Evolutionary conservation across 2,113 vertebrate genomes (phyloP).

Genomic region (Hirundichthys speculiger): DNA sequence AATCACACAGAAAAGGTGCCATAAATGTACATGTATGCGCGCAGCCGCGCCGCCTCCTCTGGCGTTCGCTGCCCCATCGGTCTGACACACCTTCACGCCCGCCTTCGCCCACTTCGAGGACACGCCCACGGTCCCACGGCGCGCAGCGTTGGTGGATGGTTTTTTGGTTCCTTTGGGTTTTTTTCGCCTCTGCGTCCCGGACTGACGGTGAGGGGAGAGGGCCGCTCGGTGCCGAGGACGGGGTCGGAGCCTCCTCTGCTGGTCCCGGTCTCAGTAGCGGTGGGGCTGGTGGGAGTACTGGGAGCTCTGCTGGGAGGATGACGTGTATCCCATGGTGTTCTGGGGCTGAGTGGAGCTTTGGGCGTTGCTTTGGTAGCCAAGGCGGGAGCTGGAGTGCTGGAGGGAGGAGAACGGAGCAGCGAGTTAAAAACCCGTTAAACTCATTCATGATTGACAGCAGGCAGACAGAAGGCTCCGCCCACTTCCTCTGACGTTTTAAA

Average conservation of each 20-base stretch:
- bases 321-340: conserved; percentile 93
- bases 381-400: conserved; percentile 94
- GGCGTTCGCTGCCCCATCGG: conserved; percentile 46
- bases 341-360: conserved; percentile 96
- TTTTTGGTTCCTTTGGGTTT: conserved; percentile 82
- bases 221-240: conserved; percentile 1
- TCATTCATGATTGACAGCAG: too few species aligned
- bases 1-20: conserved; percentile 71
- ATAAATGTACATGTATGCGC: conserved; percentile 59
- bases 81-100: conserved; percentile 46
- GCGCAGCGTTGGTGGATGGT: conserved; percentile 62
- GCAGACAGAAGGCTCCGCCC: too few species aligned
- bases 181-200: conserved; percentile 54
- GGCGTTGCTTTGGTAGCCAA: conserved; percentile 98
- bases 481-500: too few species aligned
- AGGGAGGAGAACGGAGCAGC: conserved; percentile 13
- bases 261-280: conserved; percentile 87
- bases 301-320: conserved; percentile 93
- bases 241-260: conserved; percentile 44
- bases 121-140: conserved; percentile 12
- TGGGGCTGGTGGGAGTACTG: conserved; percentile 96
- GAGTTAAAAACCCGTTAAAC: background rate
- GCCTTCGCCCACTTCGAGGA: conserved; percentile 17
- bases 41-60: conserved; percentile 53
- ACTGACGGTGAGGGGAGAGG: conserved; percentile 19